Base-by-base conservation (phyloP, 2,113 vertebrate species). In the Camelus bactrianus region DNA sequence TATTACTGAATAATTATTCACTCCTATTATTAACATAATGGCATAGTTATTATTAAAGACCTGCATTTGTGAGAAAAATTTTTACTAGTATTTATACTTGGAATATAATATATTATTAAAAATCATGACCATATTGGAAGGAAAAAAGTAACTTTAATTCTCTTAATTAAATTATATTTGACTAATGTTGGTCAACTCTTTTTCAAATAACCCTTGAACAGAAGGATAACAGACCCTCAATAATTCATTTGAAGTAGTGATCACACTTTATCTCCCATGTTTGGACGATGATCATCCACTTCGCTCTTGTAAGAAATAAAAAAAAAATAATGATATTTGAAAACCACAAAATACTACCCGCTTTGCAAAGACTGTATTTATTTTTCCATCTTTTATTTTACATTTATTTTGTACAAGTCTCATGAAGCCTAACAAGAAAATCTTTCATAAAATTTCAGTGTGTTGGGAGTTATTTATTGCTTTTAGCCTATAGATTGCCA, bases 321-420 rank as follows among this genome's bases (percentile, higher is more conserved):
- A 58, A 82, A 54, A 54, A 16, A 35, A 69, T 14, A 73, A 80
- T 65, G 67, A 17, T 8, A 62, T 79, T 75, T 86, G 69, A 79
- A 89, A 42, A 46, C 4, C 17, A 50, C 19, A 82, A 80, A 92
- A 38, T 92, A 65, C 10, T 92, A 87, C 10, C 3, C 86, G 32
- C n/a, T 95, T 96, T 91, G 13, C 52, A 87, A 76, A 91, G 6
- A 54, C 64, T 50, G 38, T 5, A 80, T 50, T 90, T 83, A 81
- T 80, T 82, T 94, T 87, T 83, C 2, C 22, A 52, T 64, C 12
- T 20, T 65, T 14, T 77, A 89, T 52, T 87, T 94, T 76, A 75
- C 13, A 12, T 67, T 89, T 79, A 62, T 90, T 72, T 73, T 58
- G n/a, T 79, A 3, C 79, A 75, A 85, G 73, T 6, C 2, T 20